Percentiles rank a stretch among this genome's conserved stretches.
These are phyloP conservation scores for Mormyrus proboscirostris DNA, from an alignment of 2,797 vertebrate genomes.

Conservation along the genomic window DNA sequence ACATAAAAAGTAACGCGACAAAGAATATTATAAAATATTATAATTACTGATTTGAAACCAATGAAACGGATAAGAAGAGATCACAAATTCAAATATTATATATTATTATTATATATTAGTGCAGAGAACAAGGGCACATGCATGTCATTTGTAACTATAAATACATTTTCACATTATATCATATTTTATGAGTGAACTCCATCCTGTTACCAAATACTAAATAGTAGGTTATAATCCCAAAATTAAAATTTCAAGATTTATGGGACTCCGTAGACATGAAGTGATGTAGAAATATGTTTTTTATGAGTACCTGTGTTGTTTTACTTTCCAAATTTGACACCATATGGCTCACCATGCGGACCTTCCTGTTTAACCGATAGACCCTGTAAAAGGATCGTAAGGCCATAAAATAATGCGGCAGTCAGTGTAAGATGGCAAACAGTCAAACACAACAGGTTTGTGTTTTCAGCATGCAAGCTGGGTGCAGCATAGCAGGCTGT, in stretches of 20 bases:
- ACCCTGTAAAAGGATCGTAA: not conserved
- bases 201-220: not conserved
- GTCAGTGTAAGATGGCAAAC: not conserved
- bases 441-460: not conserved
- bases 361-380: not conserved
- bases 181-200: conserved; percentile 3
- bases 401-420: not conserved
- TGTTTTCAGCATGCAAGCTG: not conserved
- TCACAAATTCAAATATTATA: not conserved
- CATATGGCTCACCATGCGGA: not conserved
- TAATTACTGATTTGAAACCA: not conserved
- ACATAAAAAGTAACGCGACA: not conserved
- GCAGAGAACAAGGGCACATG: not conserved
- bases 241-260: not conserved
- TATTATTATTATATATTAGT: not conserved
- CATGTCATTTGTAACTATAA: not conserved
- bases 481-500: not conserved
- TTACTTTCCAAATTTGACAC: conserved; percentile 5
- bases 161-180: not conserved
- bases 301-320: not conserved
- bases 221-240: not conserved
- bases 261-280: not conserved
- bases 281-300: not conserved
- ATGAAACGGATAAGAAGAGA: not conserved
- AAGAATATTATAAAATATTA: not conserved